phyloP scores from a whole-genome alignment of 2,888 invertebrate species.

The Chesias legatella region DNA sequence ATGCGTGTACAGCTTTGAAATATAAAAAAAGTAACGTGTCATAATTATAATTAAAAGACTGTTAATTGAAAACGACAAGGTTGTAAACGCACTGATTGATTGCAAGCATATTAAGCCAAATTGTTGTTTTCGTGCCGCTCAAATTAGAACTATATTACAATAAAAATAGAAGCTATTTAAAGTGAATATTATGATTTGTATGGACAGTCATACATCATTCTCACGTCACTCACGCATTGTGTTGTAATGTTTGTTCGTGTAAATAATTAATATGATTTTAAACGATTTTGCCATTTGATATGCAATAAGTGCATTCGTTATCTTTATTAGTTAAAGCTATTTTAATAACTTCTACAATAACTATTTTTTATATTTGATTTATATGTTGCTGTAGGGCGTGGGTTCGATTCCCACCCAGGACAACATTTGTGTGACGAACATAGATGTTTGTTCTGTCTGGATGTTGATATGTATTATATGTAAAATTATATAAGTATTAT shows the following conservation, averaged over 20 bases:
- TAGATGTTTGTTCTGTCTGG: too few relatives aligned
- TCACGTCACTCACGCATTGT: conserved; percentile 1
- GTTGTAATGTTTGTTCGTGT: not conserved
- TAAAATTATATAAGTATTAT: too few relatives aligned
- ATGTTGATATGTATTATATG: too few relatives aligned
- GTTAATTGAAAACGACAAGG: conserved; percentile 22
- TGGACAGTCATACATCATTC: conserved; percentile 3
- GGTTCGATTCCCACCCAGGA: too few relatives aligned
- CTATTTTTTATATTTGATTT: too few relatives aligned
- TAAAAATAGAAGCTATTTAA: conserved; percentile 5
- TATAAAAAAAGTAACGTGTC: conserved; percentile 4
- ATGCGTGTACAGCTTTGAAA: conserved; percentile 11
- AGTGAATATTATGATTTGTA: not conserved
- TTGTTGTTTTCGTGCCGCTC: not conserved
- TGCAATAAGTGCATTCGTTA: too few relatives aligned
- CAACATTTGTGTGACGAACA: too few relatives aligned
- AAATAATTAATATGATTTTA: not conserved
- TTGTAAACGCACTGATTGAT: conserved; percentile 10
- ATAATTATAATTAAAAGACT: conserved; percentile 3
- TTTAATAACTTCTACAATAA: too few relatives aligned
- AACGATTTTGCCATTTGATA: not conserved
- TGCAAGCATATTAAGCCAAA: conserved; percentile 8
- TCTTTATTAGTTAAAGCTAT: too few relatives aligned
- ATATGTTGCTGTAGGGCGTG: too few relatives aligned
- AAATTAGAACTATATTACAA: conserved; percentile 4